Conservation (phyloP, 2,888 invertebrate species). For the Cyaniris semiargus region DNA sequence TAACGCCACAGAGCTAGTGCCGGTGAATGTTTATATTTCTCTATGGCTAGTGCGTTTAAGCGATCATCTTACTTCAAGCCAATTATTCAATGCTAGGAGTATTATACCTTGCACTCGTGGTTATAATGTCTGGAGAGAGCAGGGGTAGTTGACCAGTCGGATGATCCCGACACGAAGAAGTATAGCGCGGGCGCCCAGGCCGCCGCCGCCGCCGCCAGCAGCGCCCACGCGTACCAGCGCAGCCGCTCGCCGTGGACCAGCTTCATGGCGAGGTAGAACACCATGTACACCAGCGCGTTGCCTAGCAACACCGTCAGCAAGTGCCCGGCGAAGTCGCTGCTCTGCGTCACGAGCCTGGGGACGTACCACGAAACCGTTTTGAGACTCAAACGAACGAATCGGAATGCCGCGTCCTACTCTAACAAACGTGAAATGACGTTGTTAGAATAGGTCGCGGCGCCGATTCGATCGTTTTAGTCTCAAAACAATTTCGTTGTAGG, state of each 20-base stretch:
- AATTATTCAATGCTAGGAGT: too few species aligned
- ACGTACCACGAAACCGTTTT: too few species aligned
- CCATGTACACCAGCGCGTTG: slow-evolving; percentile 89
- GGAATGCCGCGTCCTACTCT: too few species aligned
- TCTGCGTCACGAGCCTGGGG: slow-evolving; percentile 80
- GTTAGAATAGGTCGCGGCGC: too few species aligned
- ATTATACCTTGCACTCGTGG: slow-evolving; percentile 68
- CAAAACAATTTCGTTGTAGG: too few species aligned
- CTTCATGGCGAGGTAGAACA: slow-evolving; percentile 94
- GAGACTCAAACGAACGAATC: too few species aligned
- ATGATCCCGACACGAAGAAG: slow-evolving; percentile 60
- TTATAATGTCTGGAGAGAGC: slow-evolving; percentile 81
- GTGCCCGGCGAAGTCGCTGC: slow-evolving; percentile 89
- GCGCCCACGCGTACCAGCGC: slow-evolving; percentile 82
- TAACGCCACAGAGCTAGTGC: too few species aligned
- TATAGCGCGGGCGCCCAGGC: slow-evolving; percentile 86
- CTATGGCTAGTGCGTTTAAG: too few species aligned
- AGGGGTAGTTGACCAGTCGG: slow-evolving; percentile 65
- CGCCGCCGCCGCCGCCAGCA: slow-evolving; percentile 82
- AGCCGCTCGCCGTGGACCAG: slow-evolving; percentile 83
- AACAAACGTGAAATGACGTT: too few species aligned
- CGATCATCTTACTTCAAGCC: too few species aligned
- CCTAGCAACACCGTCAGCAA: slow-evolving; percentile 89
- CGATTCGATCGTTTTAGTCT: too few species aligned
- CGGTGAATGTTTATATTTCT: too few species aligned